Evolutionary conservation across 2,797 vertebrate genomes (phyloP), one percentile per base, ranked within the genome.

Genomic region (Trachops cirrhosus): DNA sequence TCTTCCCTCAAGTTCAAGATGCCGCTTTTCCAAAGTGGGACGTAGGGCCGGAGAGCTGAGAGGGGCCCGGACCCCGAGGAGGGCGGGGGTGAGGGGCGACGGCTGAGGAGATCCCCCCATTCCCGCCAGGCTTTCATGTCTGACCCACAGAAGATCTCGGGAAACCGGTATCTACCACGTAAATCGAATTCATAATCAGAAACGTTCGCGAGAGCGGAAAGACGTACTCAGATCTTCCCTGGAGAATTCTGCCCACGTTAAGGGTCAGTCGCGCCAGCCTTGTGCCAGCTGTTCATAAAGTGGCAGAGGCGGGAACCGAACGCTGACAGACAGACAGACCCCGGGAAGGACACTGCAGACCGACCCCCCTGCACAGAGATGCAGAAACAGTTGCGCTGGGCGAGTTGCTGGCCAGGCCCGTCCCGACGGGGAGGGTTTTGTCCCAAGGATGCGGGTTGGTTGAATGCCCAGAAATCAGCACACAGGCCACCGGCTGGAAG

Each of bases 151-250:
- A n/a, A 64, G 32, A 8, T n/a, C 15, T 64, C 32, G 4, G 29
- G 62, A n/a, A n/a, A 18, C 62, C 62, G 2, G 29, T 7, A 3
- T 9, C 32, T 18, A 5, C 32, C 4, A 3, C 32, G 62, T 64
- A 9, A 18, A 18, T 9, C 3, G 6, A n/a, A 64, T 18, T 9
- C 32, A 1, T 2, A 16, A 18, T 3, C 14, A 9, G 32, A 64
- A 64, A 18, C 6, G 32, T 9, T 4, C 62, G 32, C 15, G 32
- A 64, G 62, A n/a, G 62, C 14, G n/a, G 62, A n/a, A 16, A 2
- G 32, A 18, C 32, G 1, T 4, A 2, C 7, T 7, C 32, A 8
- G 62, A n/a, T 2, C 29, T 32, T n/a, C 62, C 1, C 62, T n/a
- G 62, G 62, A 64, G 62, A 3, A n/a, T 16, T n/a, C 59, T 14